A percentile compares a stretch with the other conserved stretches of the same genome.
Evolutionary conservation across 1,140 invertebrate genomes (phyloP).

Genomic region (Uloborus diversus): DNA sequence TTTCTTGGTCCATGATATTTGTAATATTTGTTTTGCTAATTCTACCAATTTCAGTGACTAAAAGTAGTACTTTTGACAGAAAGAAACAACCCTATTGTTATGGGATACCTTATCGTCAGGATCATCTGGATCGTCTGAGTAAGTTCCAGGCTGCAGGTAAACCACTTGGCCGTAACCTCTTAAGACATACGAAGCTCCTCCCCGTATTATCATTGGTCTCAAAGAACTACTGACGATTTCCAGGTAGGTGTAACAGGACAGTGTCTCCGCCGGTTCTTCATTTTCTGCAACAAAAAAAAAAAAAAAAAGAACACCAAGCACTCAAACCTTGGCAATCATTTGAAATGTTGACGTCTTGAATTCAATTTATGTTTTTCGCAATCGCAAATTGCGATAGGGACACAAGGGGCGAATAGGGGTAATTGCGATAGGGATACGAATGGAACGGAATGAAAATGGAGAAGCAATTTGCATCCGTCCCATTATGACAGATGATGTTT

Average conservation of each 20-base stretch:
- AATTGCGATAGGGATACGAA: neutral
- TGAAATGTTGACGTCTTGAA: too few species aligned
- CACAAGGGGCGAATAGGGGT: neutral
- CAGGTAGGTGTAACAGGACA: constrained; percentile 59
- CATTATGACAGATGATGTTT: too few species aligned
- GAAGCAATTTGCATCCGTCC: too few species aligned
- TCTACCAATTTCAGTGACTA: too few species aligned
- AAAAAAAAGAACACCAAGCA: neutral
- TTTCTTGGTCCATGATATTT: too few species aligned
- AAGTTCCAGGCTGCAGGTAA: constrained; percentile 59
- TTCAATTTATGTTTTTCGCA: neutral
- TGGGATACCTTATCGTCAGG: constrained; percentile 58
- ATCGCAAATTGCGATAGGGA: neutral
- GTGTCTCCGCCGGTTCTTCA: neutral
- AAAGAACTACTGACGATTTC: constrained; percentile 60
- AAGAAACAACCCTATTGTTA: too few species aligned
- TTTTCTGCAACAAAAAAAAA: neutral
- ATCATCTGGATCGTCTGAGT: constrained; percentile 64
- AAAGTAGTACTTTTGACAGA: too few species aligned
- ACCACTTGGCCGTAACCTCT: constrained; percentile 59
- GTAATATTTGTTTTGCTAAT: too few species aligned
- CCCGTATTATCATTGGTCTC: constrained; percentile 60
- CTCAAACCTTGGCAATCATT: too few species aligned
- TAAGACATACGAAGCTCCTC: constrained; percentile 60
- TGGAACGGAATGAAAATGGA: too few species aligned